These are phyloP conservation scores for Periophthalmus magnuspinnatus DNA, from an alignment of 2,797 vertebrate species.

Conservation along the genomic window DNA sequence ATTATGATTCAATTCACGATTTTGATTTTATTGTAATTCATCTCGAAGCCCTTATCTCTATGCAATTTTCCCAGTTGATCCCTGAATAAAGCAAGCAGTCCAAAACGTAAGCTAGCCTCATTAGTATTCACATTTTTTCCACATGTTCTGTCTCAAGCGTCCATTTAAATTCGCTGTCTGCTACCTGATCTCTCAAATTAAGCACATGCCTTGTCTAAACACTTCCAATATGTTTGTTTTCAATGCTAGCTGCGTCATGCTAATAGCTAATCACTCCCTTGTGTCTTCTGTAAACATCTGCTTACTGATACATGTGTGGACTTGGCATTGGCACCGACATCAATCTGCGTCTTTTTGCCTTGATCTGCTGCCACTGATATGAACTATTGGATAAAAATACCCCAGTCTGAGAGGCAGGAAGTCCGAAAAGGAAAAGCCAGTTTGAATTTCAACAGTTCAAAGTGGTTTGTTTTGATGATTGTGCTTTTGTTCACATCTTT, in stretches of 20 bases:
- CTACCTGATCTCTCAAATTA: slow-evolving; percentile 2
- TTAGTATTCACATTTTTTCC: neutral
- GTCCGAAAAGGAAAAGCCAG: slow-evolving; percentile 40
- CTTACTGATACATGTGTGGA: neutral
- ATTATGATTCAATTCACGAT: no score
- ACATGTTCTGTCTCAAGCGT: neutral
- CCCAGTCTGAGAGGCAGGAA: slow-evolving; percentile 32
- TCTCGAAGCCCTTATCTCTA: no score
- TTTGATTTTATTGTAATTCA: no score
- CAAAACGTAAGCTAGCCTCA: neutral
- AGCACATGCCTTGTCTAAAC: slow-evolving; percentile 1
- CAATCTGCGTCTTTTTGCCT: neutral
- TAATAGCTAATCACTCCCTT: slow-evolving; percentile 5
- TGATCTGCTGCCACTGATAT: neutral
- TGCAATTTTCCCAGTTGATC: no score
- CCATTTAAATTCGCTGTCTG: neutral
- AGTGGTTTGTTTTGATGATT: slow-evolving; percentile 35
- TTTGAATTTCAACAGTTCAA: slow-evolving; percentile 62
- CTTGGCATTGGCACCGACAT: slow-evolving; percentile 1
- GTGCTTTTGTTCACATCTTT: slow-evolving; percentile 35
- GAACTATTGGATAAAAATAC: slow-evolving; percentile 17
- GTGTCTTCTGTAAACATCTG: slow-evolving; percentile 3
- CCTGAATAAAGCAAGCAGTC: no score
- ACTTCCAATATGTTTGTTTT: slow-evolving; percentile 5
- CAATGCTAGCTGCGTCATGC: slow-evolving; percentile 1